Evolutionary conservation across 2,113 vertebrate genomes (phyloP).

Genomic region (Elephantulus edwardii): DNA sequence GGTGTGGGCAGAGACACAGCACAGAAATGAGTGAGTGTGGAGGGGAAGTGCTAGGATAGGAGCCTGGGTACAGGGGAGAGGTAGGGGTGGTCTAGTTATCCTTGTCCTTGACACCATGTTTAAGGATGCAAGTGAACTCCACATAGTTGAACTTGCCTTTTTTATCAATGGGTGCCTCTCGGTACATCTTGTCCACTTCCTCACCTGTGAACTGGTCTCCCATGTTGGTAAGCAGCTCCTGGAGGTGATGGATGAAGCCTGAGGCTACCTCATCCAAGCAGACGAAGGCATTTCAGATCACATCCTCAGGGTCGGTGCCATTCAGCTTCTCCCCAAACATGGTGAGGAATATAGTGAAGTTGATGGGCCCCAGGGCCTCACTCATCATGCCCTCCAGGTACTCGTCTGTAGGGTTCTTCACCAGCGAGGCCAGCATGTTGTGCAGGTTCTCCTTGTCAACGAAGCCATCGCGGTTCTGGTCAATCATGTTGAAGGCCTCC

Average conservation of each 20-base stretch:
- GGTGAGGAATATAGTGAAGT: too few relatives aligned
- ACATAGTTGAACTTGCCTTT: slow-evolving; percentile 99
- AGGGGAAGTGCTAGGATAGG: too few relatives aligned
- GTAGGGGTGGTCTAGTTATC: slow-evolving; percentile 82
- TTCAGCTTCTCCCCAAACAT: too few relatives aligned
- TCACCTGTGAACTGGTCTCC: slow-evolving; percentile 98
- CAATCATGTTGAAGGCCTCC: too few relatives aligned
- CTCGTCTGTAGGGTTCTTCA: too few relatives aligned
- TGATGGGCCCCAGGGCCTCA: too few relatives aligned
- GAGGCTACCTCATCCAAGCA: slow-evolving; percentile 90
- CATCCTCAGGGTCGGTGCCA: too few relatives aligned
- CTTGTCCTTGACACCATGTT: slow-evolving; percentile 94
- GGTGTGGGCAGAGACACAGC: background rate
- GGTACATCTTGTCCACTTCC: slow-evolving; percentile 98
- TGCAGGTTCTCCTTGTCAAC: too few relatives aligned
- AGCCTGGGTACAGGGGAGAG: too few relatives aligned
- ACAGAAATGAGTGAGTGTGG: background rate
- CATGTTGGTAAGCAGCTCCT: slow-evolving; percentile 99
- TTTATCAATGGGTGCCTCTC: slow-evolving; percentile 99
- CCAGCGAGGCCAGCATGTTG: too few relatives aligned
- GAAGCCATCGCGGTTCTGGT: too few relatives aligned
- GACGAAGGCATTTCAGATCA: too few relatives aligned
- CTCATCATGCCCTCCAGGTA: slow-evolving; percentile 99
- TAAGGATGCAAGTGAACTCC: slow-evolving; percentile 99
- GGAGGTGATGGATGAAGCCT: slow-evolving; percentile 95